Evolutionary conservation across 2,888 invertebrate species (phyloP).

Genomic region (Xestobium rufovillosum): DNA sequence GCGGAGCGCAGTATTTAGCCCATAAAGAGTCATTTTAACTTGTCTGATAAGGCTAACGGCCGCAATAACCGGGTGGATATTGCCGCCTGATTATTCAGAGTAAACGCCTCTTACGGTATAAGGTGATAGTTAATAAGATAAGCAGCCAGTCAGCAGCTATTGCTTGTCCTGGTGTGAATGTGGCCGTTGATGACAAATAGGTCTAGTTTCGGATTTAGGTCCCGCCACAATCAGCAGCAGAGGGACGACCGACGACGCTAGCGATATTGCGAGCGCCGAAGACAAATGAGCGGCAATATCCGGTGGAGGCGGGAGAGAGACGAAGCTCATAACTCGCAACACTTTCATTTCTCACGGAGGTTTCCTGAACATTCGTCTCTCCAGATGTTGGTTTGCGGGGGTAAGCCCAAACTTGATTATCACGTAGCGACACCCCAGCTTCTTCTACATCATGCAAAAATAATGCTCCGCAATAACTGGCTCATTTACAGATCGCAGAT

Average conservation of each 20-base stretch:
- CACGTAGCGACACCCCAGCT: no score
- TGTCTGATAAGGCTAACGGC: slow-evolving; percentile 32
- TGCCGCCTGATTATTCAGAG: slow-evolving; percentile 7
- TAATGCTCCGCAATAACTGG: no score
- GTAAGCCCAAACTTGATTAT: no score
- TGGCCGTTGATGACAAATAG: slow-evolving; percentile 33
- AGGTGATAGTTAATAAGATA: slow-evolving; percentile 23
- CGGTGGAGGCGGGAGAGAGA: slow-evolving; percentile 38
- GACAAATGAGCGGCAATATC: slow-evolving; percentile 44
- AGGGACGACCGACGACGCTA: slow-evolving; percentile 21
- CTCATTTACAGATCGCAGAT: no score
- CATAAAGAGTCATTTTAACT: slow-evolving; percentile 36
- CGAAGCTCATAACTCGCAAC: slow-evolving; percentile 40
- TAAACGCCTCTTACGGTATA: slow-evolving; percentile 16
- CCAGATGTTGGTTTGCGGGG: no score
- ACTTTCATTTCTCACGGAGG: slow-evolving; percentile 38
- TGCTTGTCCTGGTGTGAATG: slow-evolving; percentile 21
- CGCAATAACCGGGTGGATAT: slow-evolving; percentile 27
- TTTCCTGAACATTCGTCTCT: slow-evolving; percentile 32
- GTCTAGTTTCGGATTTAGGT: slow-evolving; percentile 35
- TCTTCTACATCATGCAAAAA: no score
- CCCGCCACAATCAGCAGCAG: slow-evolving; percentile 31
- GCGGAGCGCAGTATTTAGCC: slow-evolving; percentile 35
- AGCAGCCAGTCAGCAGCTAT: slow-evolving; percentile 22
- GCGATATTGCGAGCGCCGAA: slow-evolving; percentile 37